A percentile compares a stretch with the other conserved stretches of the same genome.
Conservation (phyloP, 2,113 vertebrate species). For the Campylomormyrus tamandua region DNA sequence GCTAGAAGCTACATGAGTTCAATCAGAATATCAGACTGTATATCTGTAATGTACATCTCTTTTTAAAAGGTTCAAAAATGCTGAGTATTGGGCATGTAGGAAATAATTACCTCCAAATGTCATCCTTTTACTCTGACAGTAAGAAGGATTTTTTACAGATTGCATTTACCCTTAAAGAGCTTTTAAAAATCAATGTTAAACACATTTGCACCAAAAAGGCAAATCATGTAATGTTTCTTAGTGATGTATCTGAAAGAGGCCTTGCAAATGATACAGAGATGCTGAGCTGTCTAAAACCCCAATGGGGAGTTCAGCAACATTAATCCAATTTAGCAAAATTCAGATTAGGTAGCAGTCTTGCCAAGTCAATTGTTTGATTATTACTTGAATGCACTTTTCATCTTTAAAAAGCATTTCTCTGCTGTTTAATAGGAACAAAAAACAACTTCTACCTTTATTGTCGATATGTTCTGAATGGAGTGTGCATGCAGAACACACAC, state of each 20-base stretch:
- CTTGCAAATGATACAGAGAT: neutral
- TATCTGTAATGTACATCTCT: neutral
- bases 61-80: neutral
- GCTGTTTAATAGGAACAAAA: neutral
- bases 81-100: neutral
- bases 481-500: neutral
- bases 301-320: neutral
- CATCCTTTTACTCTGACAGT: neutral
- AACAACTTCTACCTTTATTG: constrained; percentile 33
- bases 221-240: neutral
- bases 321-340: neutral
- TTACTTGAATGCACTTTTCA: neutral
- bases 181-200: neutral
- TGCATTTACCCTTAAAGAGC: neutral
- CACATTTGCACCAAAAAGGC: neutral
- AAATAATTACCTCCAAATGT: neutral
- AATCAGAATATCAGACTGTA: neutral
- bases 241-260: neutral
- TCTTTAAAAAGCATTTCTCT: neutral
- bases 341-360: neutral
- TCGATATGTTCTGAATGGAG: constrained; percentile 52
- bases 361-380: neutral
- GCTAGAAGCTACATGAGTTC: neutral
- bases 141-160: neutral
- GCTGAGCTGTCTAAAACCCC: neutral